Evolutionary conservation across 2,113 vertebrate genomes (phyloP), one percentile per base, ranked within the genome.

Genomic region (Megalops atlanticus): DNA sequence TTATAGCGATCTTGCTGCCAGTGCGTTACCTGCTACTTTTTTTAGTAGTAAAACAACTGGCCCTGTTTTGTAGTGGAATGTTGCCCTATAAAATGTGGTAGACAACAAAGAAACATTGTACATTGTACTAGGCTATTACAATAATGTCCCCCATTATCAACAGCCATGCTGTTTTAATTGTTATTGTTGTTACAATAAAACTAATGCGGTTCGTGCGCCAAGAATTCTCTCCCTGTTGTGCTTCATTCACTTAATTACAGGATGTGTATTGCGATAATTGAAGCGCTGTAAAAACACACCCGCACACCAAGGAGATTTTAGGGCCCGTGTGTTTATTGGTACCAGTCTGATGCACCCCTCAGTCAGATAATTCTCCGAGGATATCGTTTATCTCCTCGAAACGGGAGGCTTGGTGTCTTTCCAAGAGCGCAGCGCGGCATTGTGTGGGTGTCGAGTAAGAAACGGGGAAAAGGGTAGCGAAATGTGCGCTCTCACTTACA

Each of bases 301-400:
- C n/a, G n/a, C n/a, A 64, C 10, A 64, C n/a, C 58, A 31, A n/a
- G 58, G n/a, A 31, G 24, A 11, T 31, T 27, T 31, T 64, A 64
- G 24, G n/a, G 54, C 8, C 31, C 31, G 24, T 64, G 58, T 64
- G 24, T 64, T 6, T 64, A 64, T 15, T n/a, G n/a, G 58, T 64
- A 31, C 58, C 58, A 27, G n/a, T 31, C n/a, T 31, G n/a, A 31
- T 31, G n/a, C n/a, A 27, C 5, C n/a, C 31, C 58, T 64, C 8
- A n/a, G 24, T 64, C 3, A 64, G 58, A 64, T 7, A 64, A 64
- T 64, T 64, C 58, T 64, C 58, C 31, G 58, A 64, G 58, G n/a
- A 64, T 64, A 64, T 64, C 24, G 58, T 64, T 64, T 64, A 64
- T 64, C 58, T 64, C 58, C 58, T 64, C 58, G 31, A 10, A 64